Base-by-base conservation (phyloP, 2,888 invertebrate genomes). In the Neocrepidodera transversa region DNA sequence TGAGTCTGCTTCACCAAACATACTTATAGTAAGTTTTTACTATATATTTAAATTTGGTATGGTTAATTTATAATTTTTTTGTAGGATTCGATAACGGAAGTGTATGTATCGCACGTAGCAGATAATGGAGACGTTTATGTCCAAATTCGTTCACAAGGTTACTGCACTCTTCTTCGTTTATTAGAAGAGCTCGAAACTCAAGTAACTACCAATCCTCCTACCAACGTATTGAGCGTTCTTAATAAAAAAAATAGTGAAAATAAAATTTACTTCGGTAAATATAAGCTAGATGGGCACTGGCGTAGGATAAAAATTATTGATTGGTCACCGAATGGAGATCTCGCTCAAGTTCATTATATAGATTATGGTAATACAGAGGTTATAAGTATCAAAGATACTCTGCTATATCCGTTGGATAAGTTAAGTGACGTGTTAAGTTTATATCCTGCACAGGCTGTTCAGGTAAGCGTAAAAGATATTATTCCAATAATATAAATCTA, bases 291-390 rank as follows among this genome's bases (percentile, higher is more conserved):
- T 36, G 60, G 61, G 1, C 73, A 75, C 28, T 82, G 84, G 83
- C 81, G 81, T 66, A 79, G 86, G 11, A 82, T 81, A 2, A 78
- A 78, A 58, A 74, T 85, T 4, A 73, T 79, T n/a, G 76, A 78
- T 54, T 77, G 78, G 67, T 75, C 75, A 6, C 75, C 77, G 1
- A 70, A 77, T 3, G 76, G 76, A 2, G 76, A 79, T 36, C 74
- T 79, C 35, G 80, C 82, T 0, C 80, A 81, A 4, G 79, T 85
- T 2, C 81, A 82, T 55, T 82, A 82, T 59, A 79, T 87, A 8
- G 87, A 87, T 67, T 78, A 80, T 62, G 87, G 87, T 0, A 76
- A 79, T 16, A 80, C 79, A 4, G 80, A 81, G 14, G 76, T 76
- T 0, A 79, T 83, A 64, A 78, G 69, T 18, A 65, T 71, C 1